A percentile compares a stretch with the other conserved stretches of the same genome.
Evolutionary conservation across 2,113 vertebrate genomes (phyloP).

Genomic region (Oxyruncus cristatus): DNA sequence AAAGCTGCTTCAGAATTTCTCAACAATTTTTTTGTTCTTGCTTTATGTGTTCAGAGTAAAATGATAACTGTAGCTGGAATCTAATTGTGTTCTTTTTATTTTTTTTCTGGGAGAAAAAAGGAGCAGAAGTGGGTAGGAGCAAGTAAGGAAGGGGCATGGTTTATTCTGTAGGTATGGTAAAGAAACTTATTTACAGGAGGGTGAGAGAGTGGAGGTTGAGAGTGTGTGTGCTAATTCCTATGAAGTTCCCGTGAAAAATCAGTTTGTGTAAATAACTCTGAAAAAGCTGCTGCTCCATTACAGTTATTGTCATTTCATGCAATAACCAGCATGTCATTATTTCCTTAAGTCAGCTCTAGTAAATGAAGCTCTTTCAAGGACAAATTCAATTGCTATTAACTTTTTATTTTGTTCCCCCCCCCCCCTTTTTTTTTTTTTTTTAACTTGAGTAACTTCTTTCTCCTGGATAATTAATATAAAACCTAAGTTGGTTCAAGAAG

Average conservation of each 20-base stretch:
- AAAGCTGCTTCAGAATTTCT: neutral
- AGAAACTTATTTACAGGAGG: neutral
- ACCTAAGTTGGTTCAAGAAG: neutral
- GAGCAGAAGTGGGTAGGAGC: neutral
- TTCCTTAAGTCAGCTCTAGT: neutral
- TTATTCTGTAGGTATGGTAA: neutral
- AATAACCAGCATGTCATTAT: neutral
- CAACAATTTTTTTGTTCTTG: neutral
- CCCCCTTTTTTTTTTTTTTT: too few relatives aligned
- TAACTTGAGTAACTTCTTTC: neutral
- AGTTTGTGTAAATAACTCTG: constrained; percentile 2
- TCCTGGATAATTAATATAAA: neutral
- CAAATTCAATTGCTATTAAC: neutral
- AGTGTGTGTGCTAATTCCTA: neutral
- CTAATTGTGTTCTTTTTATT: neutral
- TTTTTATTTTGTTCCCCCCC: rapidly evolving
- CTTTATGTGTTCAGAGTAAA: neutral
- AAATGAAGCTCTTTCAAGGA: neutral
- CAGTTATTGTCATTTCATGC: neutral
- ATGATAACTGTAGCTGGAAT: neutral
- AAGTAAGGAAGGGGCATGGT: neutral
- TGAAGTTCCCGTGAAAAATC: neutral
- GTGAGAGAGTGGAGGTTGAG: too few relatives aligned
- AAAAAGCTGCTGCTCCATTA: neutral
- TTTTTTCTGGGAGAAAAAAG: neutral